Conservation (phyloP, 2,113 vertebrate species). For the Nothoprocta pentlandii region DNA sequence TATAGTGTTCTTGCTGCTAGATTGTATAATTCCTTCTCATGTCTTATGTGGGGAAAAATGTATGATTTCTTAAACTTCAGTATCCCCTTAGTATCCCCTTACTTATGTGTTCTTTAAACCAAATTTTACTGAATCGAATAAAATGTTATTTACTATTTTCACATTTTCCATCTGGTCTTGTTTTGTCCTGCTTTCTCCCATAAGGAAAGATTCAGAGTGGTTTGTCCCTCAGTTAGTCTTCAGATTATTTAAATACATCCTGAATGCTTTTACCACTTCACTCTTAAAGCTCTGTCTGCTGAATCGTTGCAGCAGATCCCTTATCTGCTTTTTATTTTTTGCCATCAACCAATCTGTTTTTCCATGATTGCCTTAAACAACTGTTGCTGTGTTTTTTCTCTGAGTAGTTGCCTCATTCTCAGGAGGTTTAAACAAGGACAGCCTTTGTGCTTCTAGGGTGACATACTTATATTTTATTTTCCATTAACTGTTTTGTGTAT, state of each 20-base stretch:
- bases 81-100: constrained; percentile 40
- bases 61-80: constrained; percentile 45
- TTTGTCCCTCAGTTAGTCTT: constrained; percentile 19
- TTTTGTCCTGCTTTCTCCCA: not conserved
- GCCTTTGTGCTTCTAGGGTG: not conserved
- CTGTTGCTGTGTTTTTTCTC: not conserved
- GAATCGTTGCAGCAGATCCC: constrained; percentile 9
- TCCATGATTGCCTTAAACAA: not conserved
- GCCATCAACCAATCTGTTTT: not conserved
- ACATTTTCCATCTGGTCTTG: constrained; percentile 11
- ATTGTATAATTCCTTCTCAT: constrained; percentile 22
- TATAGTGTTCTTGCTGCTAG: not conserved
- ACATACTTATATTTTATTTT: not conserved
- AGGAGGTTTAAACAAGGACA: constrained; percentile 16
- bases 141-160: constrained; percentile 7
- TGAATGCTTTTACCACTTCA: not conserved
- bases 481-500: not conserved
- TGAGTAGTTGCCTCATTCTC: constrained; percentile 20
- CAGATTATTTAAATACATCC: not conserved
- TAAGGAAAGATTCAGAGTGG: not conserved
- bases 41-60: constrained; percentile 36
- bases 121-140: not conserved
- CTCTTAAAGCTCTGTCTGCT: not conserved
- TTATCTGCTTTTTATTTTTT: constrained; percentile 24
- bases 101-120: constrained; percentile 24